Conservation (phyloP, 2,113 vertebrate species). For the Sporophila hypoxantha region DNA sequence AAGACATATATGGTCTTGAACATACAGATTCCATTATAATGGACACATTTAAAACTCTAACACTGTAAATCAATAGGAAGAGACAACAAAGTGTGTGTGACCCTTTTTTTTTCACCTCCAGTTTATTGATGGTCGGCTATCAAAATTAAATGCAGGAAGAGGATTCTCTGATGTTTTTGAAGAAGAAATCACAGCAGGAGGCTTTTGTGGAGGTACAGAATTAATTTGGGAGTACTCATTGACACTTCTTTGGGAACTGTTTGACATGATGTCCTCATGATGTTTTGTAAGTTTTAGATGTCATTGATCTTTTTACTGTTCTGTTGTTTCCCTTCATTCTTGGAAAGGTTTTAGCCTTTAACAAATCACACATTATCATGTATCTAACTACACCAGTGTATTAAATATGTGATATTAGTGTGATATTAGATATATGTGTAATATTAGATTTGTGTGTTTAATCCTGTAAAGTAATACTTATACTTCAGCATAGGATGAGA, state of each 20-base stretch:
- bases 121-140: conserved; percentile 96
- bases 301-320: neutral
- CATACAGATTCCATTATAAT: neutral
- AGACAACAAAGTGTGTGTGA: neutral
- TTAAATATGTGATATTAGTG: neutral
- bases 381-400: neutral
- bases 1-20: neutral
- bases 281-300: neutral
- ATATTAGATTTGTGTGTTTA: neutral
- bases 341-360: neutral
- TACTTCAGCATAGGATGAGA: neutral
- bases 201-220: conserved; percentile 88
- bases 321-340: neutral
- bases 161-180: conserved; percentile 94
- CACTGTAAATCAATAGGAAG: neutral
- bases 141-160: conserved; percentile 91
- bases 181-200: conserved; percentile 94
- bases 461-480: neutral
- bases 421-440: neutral
- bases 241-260: neutral
- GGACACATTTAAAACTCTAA: neutral
- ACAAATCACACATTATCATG: neutral
- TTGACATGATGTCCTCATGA: neutral
- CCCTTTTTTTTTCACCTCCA: conserved; percentile 47
- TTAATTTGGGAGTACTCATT: neutral